Percentiles rank a stretch among this genome's conserved stretches.
phyloP scores from a whole-genome alignment of 2,888 invertebrate species.

The Falcaria lacertinaria region DNA sequence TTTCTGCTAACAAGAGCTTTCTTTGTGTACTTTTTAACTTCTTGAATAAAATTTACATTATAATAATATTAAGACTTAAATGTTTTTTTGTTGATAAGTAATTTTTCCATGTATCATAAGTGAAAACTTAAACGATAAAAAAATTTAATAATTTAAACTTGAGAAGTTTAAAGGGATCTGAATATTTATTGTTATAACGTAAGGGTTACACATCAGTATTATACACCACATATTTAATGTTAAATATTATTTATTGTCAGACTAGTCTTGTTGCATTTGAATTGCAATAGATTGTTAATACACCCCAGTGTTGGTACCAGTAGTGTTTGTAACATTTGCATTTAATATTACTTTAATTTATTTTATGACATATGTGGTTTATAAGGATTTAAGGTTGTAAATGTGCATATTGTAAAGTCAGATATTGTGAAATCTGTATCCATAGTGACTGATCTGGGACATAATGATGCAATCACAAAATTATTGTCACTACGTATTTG shows the following conservation, averaged over 20 bases:
- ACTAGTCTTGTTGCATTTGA: constrained; percentile 20
- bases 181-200: constrained; percentile 27
- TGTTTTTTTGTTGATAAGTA: too few species aligned
- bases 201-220: constrained; percentile 53
- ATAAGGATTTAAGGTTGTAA: constrained; percentile 26
- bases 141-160: constrained; percentile 12
- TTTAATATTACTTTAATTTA: constrained; percentile 7
- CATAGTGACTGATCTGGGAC: not conserved
- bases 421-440: not conserved
- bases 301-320: too few species aligned
- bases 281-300: too few species aligned
- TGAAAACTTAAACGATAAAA: not conserved
- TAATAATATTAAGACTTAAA: too few species aligned
- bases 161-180: constrained; percentile 12
- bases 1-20: not conserved
- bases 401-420: constrained; percentile 32
- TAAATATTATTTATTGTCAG: constrained; percentile 1
- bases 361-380: constrained; percentile 36
- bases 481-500: constrained; percentile 13
- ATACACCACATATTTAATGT: constrained; percentile 44
- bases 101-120: too few species aligned
- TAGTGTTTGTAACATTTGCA: constrained; percentile 8
- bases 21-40: not conserved
- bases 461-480: constrained; percentile 9
- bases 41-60: too few species aligned